Evolutionary conservation across 2,797 vertebrate genomes (phyloP), one percentile per base, ranked within the genome.

Genomic region (Leptoclinus maculatus): DNA sequence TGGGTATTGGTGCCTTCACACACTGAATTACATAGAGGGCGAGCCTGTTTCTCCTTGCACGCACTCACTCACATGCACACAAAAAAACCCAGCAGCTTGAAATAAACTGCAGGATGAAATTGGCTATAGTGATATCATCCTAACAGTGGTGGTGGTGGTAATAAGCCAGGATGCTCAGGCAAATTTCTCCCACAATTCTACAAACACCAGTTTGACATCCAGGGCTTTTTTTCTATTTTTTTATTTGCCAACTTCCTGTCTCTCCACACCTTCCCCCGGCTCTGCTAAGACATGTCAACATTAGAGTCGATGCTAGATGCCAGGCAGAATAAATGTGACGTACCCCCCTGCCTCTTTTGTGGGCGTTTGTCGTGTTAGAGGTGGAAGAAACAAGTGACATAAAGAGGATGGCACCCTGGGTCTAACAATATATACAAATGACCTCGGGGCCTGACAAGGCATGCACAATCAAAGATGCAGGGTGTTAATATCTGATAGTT

Each of bases 401-500:
- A 76, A 79, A 88, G 79, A 80, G 80, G 78, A 77, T 83, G 45
- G 77, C 72, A 80, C 86, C 78, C 17, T 8, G 21, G 83, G 85
- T 89, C 71, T 83, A 72, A 82, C 69, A 79, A 56, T 45, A 65
- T 67, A 65, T 66, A 76, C 74, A 69, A 75, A 69, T 71, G 80
- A 88, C 90, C 88, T 86, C 67, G 23, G 88, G 87, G 72, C 56
- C 83, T 77, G 83, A 89, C 83, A 91, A 91, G 82, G 70, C 71
- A 69, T 68, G 84, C 88, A 90, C 71, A 92, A 93, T 94, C 91
- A 89, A 86, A 90, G 66, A 83, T 47, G 72, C 69, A 62, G 79
- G 73, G 69, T 89, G 86, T 93, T 95, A 94, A 95, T 93, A 91
- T 94, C 86, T 94, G 88, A 93, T 93, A 86, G 87, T 87, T 78